phyloP scores from a whole-genome alignment of 1,140 invertebrate genomes.

The Danaus plexippus region DNA sequence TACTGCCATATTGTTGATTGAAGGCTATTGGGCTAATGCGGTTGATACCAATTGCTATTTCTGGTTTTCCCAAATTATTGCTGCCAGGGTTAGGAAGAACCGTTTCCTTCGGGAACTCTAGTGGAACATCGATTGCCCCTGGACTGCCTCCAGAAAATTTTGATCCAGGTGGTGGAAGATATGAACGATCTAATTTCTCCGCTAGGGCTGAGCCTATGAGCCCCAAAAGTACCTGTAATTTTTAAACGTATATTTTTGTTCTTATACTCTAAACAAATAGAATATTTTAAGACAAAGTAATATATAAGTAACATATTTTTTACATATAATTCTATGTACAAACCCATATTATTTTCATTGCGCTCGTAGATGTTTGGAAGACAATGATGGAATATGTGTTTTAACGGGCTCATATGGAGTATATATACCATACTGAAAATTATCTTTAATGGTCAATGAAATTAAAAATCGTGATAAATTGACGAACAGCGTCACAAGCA shows the following conservation, averaged over 20 bases:
- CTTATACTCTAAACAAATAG: too few relatives aligned
- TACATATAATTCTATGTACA: conserved; percentile 6
- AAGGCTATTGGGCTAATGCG: conserved; percentile 1
- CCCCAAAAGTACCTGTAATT: conserved; percentile 14
- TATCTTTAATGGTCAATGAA: background rate
- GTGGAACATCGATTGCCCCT: conserved; percentile 29
- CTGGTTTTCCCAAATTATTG: background rate
- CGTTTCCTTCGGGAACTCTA: conserved; percentile 32
- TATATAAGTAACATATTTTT: too few relatives aligned
- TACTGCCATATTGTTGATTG: too few relatives aligned
- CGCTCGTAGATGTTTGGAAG: conserved; percentile 25
- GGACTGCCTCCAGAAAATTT: conserved; percentile 31
- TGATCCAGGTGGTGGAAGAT: conserved; percentile 44
- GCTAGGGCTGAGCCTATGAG: conserved; percentile 22
- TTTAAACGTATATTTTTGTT: too few relatives aligned
- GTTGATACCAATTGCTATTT: conserved; percentile 18
- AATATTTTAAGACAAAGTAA: too few relatives aligned
- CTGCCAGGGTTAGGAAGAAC: conserved; percentile 4
- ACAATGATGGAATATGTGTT: conserved; percentile 39
- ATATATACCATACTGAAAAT: background rate
- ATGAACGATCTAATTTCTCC: conserved; percentile 42
- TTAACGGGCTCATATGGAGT: background rate
- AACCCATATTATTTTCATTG: conserved; percentile 36
- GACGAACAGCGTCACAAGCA: conserved; percentile 40
- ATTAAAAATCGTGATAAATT: background rate